Evolutionary conservation across 2,113 vertebrate genomes (phyloP).

Genomic region (Cettia cetti): DNA sequence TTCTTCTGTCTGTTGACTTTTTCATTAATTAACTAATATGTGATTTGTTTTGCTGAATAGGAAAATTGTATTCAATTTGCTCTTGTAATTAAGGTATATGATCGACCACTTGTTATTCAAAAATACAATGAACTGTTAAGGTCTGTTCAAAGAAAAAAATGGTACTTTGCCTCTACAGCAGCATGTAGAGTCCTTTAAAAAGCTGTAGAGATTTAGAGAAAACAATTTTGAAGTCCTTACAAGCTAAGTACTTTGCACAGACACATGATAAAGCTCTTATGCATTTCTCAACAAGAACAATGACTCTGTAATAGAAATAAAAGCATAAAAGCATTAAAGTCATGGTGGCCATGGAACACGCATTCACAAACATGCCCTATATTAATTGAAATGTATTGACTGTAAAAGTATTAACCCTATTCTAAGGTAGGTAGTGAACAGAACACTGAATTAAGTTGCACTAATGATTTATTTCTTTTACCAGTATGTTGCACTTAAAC

Average conservation of each 20-base stretch:
- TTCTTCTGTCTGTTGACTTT: conserved; percentile 53
- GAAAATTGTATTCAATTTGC: conserved; percentile 35
- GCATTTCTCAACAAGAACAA: neutral
- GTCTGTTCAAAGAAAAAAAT: neutral
- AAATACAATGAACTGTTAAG: conserved; percentile 13
- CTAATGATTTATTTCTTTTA: neutral
- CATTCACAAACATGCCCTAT: neutral
- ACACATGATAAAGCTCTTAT: neutral
- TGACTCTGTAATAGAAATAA: neutral
- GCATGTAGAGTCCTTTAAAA: neutral
- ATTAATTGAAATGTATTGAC: neutral
- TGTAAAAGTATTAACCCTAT: neutral
- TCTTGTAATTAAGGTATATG: conserved; percentile 47
- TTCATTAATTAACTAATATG: conserved; percentile 53
- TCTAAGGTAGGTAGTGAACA: neutral
- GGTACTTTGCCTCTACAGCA: neutral
- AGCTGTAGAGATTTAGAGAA: neutral
- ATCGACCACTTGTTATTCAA: conserved; percentile 38
- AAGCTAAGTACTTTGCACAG: neutral
- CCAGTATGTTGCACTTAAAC: neutral
- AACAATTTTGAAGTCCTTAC: neutral
- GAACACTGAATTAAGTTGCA: neutral
- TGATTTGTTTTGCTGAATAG: conserved; percentile 37
- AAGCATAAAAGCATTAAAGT: neutral
- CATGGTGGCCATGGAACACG: neutral